Percentiles rank a stretch among this genome's conserved stretches.
These are phyloP conservation scores for Monochamus alternatus DNA, from an alignment of 2,888 invertebrate species.

Conservation along the genomic window DNA sequence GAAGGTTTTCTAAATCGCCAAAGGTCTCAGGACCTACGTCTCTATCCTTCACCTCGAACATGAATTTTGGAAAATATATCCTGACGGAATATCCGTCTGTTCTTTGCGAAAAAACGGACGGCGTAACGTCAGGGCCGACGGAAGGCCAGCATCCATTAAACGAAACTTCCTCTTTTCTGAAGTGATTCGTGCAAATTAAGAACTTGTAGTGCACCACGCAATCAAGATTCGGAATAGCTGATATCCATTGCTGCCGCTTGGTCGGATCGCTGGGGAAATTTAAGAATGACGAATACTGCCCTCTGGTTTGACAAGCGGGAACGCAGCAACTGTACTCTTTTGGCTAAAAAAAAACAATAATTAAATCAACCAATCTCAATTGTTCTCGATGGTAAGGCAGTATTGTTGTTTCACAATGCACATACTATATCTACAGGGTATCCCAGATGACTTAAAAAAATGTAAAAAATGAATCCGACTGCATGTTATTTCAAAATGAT, in stretches of 20 bases:
- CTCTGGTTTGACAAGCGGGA: slow-evolving; percentile 37
- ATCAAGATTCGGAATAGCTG: slow-evolving; percentile 46
- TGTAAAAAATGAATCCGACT: too few species aligned
- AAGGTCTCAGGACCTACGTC: slow-evolving; percentile 40
- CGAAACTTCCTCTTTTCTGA: slow-evolving; percentile 15
- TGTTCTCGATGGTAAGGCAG: too few species aligned
- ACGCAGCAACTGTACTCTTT: slow-evolving; percentile 42
- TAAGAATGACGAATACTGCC: slow-evolving; percentile 34
- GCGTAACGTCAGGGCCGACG: background rate
- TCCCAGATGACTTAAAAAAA: too few species aligned
- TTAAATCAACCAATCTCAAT: background rate
- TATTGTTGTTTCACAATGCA: too few species aligned
- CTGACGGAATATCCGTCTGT: slow-evolving; percentile 9
- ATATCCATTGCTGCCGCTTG: slow-evolving; percentile 41
- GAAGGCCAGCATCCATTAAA: background rate
- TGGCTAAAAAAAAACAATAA: slow-evolving; percentile 35
- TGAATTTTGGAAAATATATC: slow-evolving; percentile 43
- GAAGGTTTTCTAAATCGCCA: slow-evolving; percentile 31
- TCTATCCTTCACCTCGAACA: slow-evolving; percentile 42
- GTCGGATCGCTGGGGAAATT: slow-evolving; percentile 35
- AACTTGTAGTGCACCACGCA: slow-evolving; percentile 40
- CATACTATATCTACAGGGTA: too few species aligned
- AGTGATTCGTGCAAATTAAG: slow-evolving; percentile 43
- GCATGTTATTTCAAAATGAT: too few species aligned
- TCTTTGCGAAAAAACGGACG: slow-evolving; percentile 19